Base-by-base conservation (phyloP, 1,140 invertebrate genomes). In the Hypothenemus hampei region DNA sequence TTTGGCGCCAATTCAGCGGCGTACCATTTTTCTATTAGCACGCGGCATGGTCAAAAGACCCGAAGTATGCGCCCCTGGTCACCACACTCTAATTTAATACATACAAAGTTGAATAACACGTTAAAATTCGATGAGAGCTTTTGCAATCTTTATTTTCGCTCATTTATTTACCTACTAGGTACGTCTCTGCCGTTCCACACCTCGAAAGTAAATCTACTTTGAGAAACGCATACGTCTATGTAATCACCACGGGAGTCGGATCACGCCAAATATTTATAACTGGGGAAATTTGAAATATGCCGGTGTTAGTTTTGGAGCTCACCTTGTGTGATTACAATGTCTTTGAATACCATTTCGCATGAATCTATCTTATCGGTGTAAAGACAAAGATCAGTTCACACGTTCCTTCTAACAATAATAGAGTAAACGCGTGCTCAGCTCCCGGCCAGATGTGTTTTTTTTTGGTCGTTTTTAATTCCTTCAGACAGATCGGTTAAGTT, bases 401-500 rank as follows among this genome's bases (percentile, higher is more conserved):
- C n/a, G n/a, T n/a, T n/a, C n/a, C n/a, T n/a, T n/a, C n/a, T 46
- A 26, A 23, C 18, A 24, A n/a, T 23, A 19, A 16, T 23, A 11
- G 21, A 15, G 21, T 24, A 15, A 48, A 45, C 53, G 53, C 53
- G 53, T 56, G 53, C 53, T 46, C 16, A 29, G 52, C 52, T 56
- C 10, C 45, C 33, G 36, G 15, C 53, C 41, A 45, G 41, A 40
- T 41, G 26, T 10, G 24, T 54, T 33, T 48, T 56, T 53, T 33
- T 51, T 29, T 36, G 16, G 29, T 44, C 36, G 26, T 55, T 47
- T 16, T 45, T 41, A 56, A 56, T 45, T 47, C 43, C 37, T 39
- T 56, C 53, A 56, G 53, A 56, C 53, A 40, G 33, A 48, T 48
- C 44, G 44, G 43, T 47, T 56, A 41, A 56, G 45, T 47, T 56